Conservation (phyloP, 2,888 invertebrate genomes). For the Baccha elongata region DNA sequence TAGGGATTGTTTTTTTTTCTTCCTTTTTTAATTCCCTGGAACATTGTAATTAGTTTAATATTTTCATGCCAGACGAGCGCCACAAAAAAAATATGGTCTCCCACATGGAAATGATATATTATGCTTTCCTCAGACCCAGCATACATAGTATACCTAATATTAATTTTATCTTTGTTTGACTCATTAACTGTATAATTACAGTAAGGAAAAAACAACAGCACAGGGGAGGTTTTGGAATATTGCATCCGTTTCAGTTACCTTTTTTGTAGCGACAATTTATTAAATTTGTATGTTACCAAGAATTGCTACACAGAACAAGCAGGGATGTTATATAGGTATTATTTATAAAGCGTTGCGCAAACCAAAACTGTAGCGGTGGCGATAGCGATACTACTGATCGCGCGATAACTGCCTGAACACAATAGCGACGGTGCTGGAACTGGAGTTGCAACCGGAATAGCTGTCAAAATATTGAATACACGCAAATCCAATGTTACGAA, state of each 20-base stretch:
- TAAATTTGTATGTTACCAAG: constrained; percentile 28
- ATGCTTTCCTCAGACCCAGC: background rate
- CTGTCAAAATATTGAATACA: too few species aligned
- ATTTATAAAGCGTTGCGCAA: too few species aligned
- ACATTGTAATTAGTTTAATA: constrained; percentile 51
- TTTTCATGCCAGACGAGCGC: constrained; percentile 28
- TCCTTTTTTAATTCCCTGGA: constrained; percentile 6
- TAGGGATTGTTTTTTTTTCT: background rate
- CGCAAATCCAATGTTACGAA: too few species aligned
- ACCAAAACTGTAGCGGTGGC: too few species aligned
- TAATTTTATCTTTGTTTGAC: constrained; percentile 25
- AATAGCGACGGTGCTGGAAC: too few species aligned
- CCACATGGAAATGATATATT: background rate
- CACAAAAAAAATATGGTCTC: background rate
- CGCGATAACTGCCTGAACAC: too few species aligned
- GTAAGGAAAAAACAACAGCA: constrained; percentile 5
- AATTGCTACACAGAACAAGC: background rate
- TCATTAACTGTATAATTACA: constrained; percentile 17
- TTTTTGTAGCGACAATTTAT: constrained; percentile 43
- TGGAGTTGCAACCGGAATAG: too few species aligned
- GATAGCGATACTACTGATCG: too few species aligned
- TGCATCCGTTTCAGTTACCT: constrained; percentile 11
- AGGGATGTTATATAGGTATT: constrained; percentile 22
- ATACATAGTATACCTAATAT: background rate
- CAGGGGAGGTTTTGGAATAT: constrained; percentile 17